These are phyloP conservation scores for Brachionus plicatilis DNA, from an alignment of 1,140 invertebrate species.

Conservation along the genomic window DNA sequence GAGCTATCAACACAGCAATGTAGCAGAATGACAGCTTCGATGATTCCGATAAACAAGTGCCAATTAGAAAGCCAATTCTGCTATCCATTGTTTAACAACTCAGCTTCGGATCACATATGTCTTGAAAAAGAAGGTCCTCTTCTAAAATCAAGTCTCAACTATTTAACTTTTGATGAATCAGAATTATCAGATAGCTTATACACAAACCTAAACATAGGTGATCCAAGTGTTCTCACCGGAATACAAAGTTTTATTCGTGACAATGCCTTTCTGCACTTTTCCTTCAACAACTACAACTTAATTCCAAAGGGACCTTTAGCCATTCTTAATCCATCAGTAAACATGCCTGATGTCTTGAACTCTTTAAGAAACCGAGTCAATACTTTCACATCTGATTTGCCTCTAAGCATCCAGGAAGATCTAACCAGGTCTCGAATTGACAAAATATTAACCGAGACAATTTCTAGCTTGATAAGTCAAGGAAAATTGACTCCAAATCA, in stretches of 20 bases:
- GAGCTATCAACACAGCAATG: background rate
- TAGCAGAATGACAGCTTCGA: background rate
- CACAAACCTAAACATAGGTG: background rate
- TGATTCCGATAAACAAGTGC: background rate
- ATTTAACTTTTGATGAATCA: conserved; percentile 22
- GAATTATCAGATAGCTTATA: background rate
- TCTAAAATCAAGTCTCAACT: background rate
- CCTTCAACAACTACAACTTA: background rate
- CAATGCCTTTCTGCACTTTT: background rate
- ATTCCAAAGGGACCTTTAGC: conserved; percentile 33
- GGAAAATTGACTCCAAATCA: background rate
- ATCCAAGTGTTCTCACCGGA: background rate
- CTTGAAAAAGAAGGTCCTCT: background rate
- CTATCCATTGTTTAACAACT: background rate
- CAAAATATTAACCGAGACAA: background rate
- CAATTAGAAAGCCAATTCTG: background rate
- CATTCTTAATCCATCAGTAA: conserved; percentile 22
- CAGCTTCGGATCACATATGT: background rate
- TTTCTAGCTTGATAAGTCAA: background rate
- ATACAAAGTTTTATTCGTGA: conserved; percentile 31
- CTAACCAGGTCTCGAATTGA: background rate
- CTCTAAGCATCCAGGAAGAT: background rate
- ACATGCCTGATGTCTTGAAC: conserved; percentile 2
- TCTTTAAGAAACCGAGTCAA: background rate
- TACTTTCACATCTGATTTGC: background rate